Evolutionary conservation across 1,140 invertebrate species (phyloP).

Genomic region (Reticulitermes speratus): DNA sequence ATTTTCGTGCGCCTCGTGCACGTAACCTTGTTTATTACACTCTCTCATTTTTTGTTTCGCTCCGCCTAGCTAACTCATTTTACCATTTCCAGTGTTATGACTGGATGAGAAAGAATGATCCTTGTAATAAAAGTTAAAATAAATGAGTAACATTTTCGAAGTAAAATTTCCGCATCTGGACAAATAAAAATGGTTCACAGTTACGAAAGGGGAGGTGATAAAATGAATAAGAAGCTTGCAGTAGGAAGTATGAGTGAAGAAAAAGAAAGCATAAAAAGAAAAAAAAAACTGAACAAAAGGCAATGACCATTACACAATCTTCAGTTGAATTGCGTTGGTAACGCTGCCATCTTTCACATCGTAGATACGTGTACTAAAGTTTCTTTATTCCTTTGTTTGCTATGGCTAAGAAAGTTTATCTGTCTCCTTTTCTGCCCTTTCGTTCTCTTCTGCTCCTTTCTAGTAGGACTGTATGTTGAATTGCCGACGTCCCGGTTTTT

Average conservation of each 20-base stretch:
- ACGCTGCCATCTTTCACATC: neutral
- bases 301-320: conserved; percentile 16
- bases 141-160: neutral
- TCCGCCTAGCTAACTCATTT: neutral
- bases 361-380: conserved; percentile 1
- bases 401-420: neutral
- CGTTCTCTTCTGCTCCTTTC: neutral
- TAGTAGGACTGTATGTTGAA: neutral
- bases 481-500: neutral
- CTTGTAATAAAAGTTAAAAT: neutral
- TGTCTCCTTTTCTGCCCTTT: neutral
- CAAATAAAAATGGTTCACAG: conserved; percentile 9
- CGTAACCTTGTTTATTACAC: neutral
- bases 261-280: neutral
- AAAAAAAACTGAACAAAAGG: neutral
- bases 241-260: neutral
- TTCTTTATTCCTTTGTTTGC: conserved; percentile 19
- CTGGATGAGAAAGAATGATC: neutral
- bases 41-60: neutral
- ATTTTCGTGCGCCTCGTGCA: no score
- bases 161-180: neutral
- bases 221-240: neutral
- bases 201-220: neutral
- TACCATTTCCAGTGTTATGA: neutral
- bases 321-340: neutral